Base-by-base conservation (phyloP, 2,888 invertebrate species). In the Electrophaes corylata region DNA sequence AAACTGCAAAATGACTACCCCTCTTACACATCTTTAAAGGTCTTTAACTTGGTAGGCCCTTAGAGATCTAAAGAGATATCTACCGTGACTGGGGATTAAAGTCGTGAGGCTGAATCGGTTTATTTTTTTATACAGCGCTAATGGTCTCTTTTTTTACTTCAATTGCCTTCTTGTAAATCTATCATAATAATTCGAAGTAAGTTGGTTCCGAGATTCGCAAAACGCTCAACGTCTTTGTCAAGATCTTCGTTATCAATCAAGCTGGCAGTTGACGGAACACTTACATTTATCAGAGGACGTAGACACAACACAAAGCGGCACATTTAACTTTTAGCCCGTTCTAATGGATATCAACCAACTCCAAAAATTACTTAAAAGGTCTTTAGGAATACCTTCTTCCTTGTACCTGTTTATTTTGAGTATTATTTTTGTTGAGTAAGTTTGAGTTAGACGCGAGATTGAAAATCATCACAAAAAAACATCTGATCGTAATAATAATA, bases 261-360 rank as follows among this genome's bases (percentile, higher is more conserved):
- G 66, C 65, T 78, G 86, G 75, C 85, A 84, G 75, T 76, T 85
- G 84, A 86, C 81, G 79, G 82, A 84, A 84, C 74, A 78, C 81
- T 82, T 81, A 81, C 84, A 86, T 86, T 85, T 84, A 83, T 86
- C 84, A 81, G 67, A 65, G 66, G 69, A 68, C 70, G 65, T 67
- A 67, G 71, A 29, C 4, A 26, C 26, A 26, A 71, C 72, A 64
- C 26, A 61, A 66, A 64, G 67, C 67, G 71, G 71, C 10, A 10
- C 10, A 10, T 6, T 73, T 74, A 70, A 75, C 71, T 78, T 71
- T 74, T 64, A 73, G 63, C 75, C 71, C 72, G 74, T 76, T 79
- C 67, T 70, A 73, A 78, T 77, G 66, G 65, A 74, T 70, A 65
- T 65, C 55, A 60, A 67, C 16, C 33, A 57, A 47, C 45, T 44